Evolutionary conservation across 2,113 vertebrate genomes (phyloP).

Genomic region (Aldabrachelys gigantea): DNA sequence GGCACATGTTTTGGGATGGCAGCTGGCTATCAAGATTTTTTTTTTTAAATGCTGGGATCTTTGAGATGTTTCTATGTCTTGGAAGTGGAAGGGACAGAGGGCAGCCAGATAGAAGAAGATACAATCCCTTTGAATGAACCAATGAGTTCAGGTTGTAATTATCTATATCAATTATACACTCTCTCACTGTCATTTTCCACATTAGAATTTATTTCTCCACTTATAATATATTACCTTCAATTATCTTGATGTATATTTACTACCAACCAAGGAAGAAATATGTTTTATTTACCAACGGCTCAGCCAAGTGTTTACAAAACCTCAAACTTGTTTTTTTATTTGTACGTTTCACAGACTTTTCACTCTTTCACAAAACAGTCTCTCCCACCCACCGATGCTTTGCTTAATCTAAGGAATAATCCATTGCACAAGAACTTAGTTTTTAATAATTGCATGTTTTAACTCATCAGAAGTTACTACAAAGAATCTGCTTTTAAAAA

Average conservation of each 20-base stretch:
- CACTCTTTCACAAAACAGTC: neutral
- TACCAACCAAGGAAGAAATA: neutral
- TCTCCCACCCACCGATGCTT: fast-evolving
- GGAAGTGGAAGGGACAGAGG: neutral
- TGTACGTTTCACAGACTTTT: neutral
- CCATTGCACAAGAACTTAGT: neutral
- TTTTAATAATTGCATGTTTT: neutral
- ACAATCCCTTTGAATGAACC: neutral
- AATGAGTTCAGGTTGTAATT: neutral
- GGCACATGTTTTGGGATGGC: neutral
- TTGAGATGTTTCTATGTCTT: neutral
- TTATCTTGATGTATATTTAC: neutral
- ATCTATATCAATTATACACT: neutral
- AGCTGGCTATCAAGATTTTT: neutral
- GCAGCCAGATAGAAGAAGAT: neutral
- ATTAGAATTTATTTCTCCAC: neutral
- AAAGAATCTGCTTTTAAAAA: neutral
- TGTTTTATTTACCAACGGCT: neutral
- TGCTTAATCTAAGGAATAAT: neutral
- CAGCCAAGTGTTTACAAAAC: neutral
- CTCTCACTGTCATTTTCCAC: neutral
- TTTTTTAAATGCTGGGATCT: neutral
- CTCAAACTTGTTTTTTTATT: neutral
- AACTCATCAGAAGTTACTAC: neutral
- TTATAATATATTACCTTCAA: neutral